Percentiles rank a stretch among this genome's conserved stretches.
Evolutionary conservation across 2,888 invertebrate genomes (phyloP).

Genomic region (Nasonia oneida): DNA sequence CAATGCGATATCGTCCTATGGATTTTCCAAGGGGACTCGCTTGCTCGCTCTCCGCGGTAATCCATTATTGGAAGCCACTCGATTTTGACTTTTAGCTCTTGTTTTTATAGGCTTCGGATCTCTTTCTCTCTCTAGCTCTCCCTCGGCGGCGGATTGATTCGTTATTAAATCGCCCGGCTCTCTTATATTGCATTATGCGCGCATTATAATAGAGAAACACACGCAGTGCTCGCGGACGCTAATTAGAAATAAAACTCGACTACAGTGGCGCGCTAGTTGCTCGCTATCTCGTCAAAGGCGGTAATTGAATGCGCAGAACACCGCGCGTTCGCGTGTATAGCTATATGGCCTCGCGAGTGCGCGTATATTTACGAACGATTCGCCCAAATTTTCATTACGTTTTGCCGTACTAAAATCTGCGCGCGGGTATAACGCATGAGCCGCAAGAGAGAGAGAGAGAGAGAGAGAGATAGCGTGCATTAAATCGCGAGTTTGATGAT

Average conservation of each 20-base stretch:
- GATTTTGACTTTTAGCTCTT: conserved; percentile 17
- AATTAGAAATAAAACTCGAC: conserved; percentile 11
- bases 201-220: neutral
- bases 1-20: conserved; percentile 16
- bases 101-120: neutral
- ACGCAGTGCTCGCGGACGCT: neutral
- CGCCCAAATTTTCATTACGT: neutral
- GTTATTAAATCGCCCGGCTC: neutral
- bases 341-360: neutral
- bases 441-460: too few relatives aligned
- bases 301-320: neutral
- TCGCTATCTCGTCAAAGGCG: neutral
- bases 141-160: neutral
- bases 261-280: neutral
- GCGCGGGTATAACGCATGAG: too few relatives aligned
- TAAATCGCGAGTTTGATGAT: neutral
- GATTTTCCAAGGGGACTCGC: conserved; percentile 8
- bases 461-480: neutral
- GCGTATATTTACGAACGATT: neutral
- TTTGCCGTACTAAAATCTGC: neutral
- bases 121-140: neutral
- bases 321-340: neutral
- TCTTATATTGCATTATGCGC: neutral
- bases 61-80: conserved; percentile 21
- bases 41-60: neutral